Evolutionary conservation across 2,797 vertebrate species (phyloP).

Genomic region (Onychomys arenicola): DNA sequence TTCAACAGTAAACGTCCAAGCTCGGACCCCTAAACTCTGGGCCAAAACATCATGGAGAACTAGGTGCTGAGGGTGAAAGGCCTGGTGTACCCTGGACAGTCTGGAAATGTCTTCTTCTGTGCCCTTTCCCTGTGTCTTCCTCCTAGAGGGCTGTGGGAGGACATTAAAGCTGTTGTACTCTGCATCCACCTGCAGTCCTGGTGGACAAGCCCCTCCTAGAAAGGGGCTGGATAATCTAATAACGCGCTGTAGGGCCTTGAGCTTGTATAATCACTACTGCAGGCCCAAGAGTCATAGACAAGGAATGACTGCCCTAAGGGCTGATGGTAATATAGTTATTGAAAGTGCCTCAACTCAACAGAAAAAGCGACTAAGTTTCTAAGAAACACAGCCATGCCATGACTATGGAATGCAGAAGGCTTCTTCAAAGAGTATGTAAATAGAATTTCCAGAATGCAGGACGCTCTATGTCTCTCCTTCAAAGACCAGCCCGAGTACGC

Average conservation of each 20-base stretch:
- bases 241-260: neutral
- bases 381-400: neutral
- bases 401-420: neutral
- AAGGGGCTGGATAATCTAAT: neutral
- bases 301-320: neutral
- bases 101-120: accelerated
- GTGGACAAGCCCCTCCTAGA: neutral
- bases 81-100: neutral
- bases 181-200: neutral
- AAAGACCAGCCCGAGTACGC: neutral
- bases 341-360: neutral
- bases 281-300: neutral
- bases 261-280: neutral
- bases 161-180: neutral
- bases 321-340: neutral
- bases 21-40: neutral
- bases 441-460: neutral
- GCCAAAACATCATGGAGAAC: neutral
- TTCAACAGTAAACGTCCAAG: neutral
- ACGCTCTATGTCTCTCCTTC: neutral
- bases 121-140: neutral
- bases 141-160: neutral
- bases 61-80: neutral
- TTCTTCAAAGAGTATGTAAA: neutral
- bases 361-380: neutral